phyloP scores from a whole-genome alignment of 2,113 vertebrate genomes.

The Pionites leucogaster region DNA sequence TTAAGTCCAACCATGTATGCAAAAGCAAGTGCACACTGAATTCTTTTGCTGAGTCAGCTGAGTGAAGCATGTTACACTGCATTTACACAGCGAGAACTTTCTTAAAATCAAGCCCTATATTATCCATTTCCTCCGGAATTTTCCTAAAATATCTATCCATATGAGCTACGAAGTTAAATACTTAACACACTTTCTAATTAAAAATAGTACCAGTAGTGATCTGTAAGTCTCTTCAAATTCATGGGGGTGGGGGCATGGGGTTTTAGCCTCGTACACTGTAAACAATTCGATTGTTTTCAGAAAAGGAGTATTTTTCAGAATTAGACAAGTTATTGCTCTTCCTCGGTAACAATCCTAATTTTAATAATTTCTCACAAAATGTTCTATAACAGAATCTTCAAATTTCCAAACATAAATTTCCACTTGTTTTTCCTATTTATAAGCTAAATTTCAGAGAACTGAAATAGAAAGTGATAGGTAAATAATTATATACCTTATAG shows the following conservation, averaged over 20 bases:
- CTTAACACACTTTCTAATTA: neutral
- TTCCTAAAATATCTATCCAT: neutral
- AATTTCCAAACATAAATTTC: neutral
- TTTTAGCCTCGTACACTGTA: fast-evolving
- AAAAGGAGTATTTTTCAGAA: neutral
- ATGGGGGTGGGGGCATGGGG: fast-evolving
- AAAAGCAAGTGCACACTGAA: neutral
- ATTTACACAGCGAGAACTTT: neutral
- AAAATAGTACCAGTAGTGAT: neutral
- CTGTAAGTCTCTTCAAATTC: neutral
- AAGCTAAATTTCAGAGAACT: neutral
- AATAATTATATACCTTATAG: neutral
- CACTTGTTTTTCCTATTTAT: neutral
- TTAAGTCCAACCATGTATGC: neutral
- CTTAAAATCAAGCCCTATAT: neutral
- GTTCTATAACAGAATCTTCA: neutral
- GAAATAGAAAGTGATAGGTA: neutral
- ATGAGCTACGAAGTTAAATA: neutral
- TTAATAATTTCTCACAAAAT: neutral
- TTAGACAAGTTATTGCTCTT: neutral
- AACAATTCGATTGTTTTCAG: neutral
- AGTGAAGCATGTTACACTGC: neutral
- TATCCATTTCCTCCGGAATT: neutral
- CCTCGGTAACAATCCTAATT: neutral
- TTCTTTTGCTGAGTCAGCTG: neutral